A percentile compares a stretch with the other conserved stretches of the same genome.
These are phyloP conservation scores for Hyaena hyaena DNA, from an alignment of 2,113 vertebrate species.

Conservation along the genomic window DNA sequence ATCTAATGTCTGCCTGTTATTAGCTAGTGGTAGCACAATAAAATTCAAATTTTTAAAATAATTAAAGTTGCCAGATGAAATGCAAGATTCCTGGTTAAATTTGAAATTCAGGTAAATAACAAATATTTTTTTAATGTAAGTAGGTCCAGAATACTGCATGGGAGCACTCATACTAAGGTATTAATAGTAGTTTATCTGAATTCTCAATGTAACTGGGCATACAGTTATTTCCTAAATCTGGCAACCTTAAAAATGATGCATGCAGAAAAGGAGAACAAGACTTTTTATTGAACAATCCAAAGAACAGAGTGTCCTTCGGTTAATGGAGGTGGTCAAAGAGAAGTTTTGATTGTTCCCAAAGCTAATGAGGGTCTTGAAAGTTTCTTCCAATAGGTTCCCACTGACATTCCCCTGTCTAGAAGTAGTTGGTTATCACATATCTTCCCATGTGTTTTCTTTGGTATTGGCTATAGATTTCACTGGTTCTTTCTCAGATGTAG, in stretches of 20 bases:
- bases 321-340: not conserved
- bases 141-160: not conserved
- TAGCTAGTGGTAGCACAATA: not conserved
- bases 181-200: constrained; percentile 31
- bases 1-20: constrained; percentile 7
- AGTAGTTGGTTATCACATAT: not conserved
- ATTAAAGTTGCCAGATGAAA: not conserved
- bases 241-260: not conserved
- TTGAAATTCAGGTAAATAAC: constrained; percentile 39
- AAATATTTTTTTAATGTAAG: constrained; percentile 6
- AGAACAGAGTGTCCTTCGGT: not conserved
- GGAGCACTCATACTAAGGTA: not conserved
- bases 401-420: not conserved
- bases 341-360: not conserved
- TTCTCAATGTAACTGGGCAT: constrained; percentile 22
- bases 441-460: not conserved
- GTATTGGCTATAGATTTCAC: not conserved
- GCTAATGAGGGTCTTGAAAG: not conserved
- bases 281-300: constrained; percentile 15
- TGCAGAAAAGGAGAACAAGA: not conserved
- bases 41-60: not conserved
- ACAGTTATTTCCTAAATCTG: not conserved
- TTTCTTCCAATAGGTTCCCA: not conserved
- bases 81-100: not conserved
- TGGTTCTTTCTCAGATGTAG: not conserved